Base-by-base conservation (phyloP, 1,140 invertebrate species). In the Pseudoatta argentina region DNA sequence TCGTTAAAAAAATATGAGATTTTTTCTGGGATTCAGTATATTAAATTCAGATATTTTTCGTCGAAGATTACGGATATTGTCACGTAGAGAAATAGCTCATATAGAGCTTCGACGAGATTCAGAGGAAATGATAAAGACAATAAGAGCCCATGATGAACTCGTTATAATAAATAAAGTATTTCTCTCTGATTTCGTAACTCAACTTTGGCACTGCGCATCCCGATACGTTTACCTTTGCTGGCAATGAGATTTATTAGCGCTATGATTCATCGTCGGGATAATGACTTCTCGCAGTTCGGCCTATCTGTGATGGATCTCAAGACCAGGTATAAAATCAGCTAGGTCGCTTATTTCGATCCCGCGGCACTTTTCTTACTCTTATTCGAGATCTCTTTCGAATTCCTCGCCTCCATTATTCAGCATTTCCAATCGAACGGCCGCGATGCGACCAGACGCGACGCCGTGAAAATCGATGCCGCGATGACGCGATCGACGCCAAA, bases 331-430 rank as follows among this genome's bases (percentile, higher is more conserved):
- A 64, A 27, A 48, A 48, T 64, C 57, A 48, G 75, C 24, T 34
- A 34, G 30, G 6, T 77, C 75, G 75, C 64, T 77, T 77, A 77
- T 77, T 77, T 64, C 64, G 39, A 39, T 34, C 57, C 24, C 57
- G 39, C 57, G 39, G 55, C 57, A 44, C n/a, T 77, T 64, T 39
- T 48, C 75, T 61, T 24, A 39, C 55, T 63, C 55, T 53, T 18
- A n/a, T 8, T 5, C 75, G 51, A 53, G 48, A 55, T 34, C 63
- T 69, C 48, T 79, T 57, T 79, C 77, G 48, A 79, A 79, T 69
- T 69, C 77, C 63, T 69, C 64, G 63, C 30, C 64, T 79, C 48
- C 64, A 69, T 79, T 79, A 69, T 79, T 79, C 77, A 79, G 64
- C 48, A 10, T 67, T 69, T 79, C 48, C 34, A 69, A 21, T 48